These are phyloP conservation scores for Orbicella faveolata DNA, from an alignment of 64 coral and sea anemone species.

Conservation along the genomic window DNA sequence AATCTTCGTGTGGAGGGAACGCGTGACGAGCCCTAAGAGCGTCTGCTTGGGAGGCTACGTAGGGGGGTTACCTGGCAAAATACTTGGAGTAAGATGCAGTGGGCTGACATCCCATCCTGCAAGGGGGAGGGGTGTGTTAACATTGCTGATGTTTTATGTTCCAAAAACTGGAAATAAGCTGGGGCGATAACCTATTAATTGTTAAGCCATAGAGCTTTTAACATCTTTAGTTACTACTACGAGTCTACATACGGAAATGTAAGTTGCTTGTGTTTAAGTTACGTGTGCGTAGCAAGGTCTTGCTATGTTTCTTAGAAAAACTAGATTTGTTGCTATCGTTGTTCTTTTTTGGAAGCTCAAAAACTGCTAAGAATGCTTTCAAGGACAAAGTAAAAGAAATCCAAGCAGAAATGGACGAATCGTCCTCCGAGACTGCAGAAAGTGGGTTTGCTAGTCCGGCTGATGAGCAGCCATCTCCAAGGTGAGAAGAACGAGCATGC, in stretches of 20 bases:
- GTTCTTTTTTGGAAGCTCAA: background rate
- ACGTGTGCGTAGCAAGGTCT: background rate
- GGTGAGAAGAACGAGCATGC: background rate
- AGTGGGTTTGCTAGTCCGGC: slow-evolving; percentile 34
- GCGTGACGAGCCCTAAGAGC: no score
- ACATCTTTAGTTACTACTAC: no score
- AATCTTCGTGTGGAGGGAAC: no score
- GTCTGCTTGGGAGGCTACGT: no score
- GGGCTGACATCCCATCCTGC: background rate
- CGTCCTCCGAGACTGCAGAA: background rate
- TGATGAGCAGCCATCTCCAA: slow-evolving; percentile 17
- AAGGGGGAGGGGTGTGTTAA: background rate
- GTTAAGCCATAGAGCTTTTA: no score
- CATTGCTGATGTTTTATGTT: no score
- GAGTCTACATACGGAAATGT: no score
- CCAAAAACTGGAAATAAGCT: no score
- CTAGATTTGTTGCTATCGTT: background rate
- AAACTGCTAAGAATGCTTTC: background rate
- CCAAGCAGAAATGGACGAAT: background rate
- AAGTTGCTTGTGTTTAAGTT: background rate
- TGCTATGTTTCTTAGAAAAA: background rate
- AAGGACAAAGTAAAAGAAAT: slow-evolving; percentile 22
- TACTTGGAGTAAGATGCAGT: background rate
- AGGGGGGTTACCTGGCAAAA: background rate
- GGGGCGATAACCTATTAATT: no score